These are phyloP conservation scores for Ailuropoda melanoleuca DNA, from an alignment of 2,113 vertebrate species.

Conservation along the genomic window DNA sequence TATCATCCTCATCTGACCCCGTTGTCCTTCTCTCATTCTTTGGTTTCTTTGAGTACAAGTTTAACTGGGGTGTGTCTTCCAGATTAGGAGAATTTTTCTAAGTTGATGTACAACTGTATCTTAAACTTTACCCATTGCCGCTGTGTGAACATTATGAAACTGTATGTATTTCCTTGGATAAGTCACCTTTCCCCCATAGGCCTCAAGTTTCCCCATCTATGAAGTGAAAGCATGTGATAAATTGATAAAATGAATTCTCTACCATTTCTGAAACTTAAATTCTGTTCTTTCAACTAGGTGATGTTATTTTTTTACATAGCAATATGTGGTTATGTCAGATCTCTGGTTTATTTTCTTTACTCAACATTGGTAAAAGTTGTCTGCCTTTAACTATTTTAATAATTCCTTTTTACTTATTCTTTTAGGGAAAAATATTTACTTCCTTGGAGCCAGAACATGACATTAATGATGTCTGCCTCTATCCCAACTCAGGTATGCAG, in stretches of 20 bases:
- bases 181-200: not conserved
- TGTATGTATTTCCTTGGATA: not conserved
- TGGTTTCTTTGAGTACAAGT: not conserved
- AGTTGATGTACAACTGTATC: not conserved
- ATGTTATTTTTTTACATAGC: not conserved
- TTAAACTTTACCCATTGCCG: not conserved
- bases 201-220: not conserved
- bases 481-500: slow-evolving; percentile 92
- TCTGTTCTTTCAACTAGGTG: not conserved
- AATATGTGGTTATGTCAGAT: not conserved
- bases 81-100: not conserved
- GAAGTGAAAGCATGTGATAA: not conserved
- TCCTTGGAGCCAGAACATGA: slow-evolving; percentile 93
- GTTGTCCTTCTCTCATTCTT: not conserved
- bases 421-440: slow-evolving; percentile 95
- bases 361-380: not conserved
- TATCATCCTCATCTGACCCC: accelerated
- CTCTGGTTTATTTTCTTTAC: not conserved
- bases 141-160: not conserved
- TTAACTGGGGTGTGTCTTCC: not conserved
- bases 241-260: not conserved
- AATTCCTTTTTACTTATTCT: slow-evolving; percentile 59
- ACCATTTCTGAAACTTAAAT: not conserved
- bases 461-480: slow-evolving; percentile 96
- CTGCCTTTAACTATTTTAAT: not conserved